Percentiles rank a stretch among this genome's conserved stretches.
Conservation (phyloP, 2,797 vertebrate species). For the Dryobates pubescens region DNA sequence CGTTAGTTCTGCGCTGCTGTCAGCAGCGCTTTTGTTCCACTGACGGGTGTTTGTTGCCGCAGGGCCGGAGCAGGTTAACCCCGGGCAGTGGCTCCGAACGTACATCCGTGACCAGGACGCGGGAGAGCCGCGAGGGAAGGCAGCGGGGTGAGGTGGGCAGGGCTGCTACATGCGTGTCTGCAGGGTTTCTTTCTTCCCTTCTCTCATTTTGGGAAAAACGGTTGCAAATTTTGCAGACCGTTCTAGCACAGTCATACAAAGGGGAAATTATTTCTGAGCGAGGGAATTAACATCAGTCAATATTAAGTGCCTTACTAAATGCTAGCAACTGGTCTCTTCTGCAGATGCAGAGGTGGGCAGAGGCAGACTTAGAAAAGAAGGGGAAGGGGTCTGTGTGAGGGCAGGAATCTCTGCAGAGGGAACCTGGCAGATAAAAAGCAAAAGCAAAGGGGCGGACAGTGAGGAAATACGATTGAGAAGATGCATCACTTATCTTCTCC, state of each 20-base stretch:
- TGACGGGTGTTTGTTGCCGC: background rate
- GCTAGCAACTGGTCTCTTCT: background rate
- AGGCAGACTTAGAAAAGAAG: background rate
- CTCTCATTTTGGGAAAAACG: background rate
- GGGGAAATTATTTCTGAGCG: background rate
- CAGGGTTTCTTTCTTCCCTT: background rate
- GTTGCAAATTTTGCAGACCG: background rate
- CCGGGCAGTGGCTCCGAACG: background rate
- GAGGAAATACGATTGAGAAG: slow-evolving; percentile 21
- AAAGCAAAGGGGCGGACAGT: slow-evolving; percentile 25
- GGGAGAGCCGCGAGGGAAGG: background rate
- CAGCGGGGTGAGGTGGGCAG: background rate
- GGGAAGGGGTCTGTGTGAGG: accelerated
- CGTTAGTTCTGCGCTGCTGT: background rate
- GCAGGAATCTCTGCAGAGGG: background rate
- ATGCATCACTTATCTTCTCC: slow-evolving; percentile 31
- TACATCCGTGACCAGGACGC: background rate
- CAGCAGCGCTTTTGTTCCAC: background rate
- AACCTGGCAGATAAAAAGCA: background rate
- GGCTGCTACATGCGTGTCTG: background rate
- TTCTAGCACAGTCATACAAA: background rate
- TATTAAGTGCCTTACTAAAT: background rate
- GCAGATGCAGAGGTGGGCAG: background rate
- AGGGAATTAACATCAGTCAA: background rate
- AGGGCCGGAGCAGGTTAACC: background rate